Evolutionary conservation across 2,888 invertebrate genomes (phyloP).

Genomic region (Hesperia comma): DNA sequence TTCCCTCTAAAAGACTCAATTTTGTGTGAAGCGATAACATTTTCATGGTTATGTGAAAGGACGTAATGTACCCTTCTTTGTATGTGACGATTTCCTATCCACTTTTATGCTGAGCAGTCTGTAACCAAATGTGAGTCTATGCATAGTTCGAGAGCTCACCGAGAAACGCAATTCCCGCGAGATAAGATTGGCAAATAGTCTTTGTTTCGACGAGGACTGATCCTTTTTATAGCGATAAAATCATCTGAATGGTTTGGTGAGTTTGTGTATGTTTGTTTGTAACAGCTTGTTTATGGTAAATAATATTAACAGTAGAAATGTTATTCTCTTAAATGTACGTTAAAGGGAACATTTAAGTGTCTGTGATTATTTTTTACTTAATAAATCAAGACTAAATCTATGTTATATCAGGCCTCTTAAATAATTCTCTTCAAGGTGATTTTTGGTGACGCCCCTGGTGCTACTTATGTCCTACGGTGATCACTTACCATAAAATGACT

Average conservation of each 20-base stretch:
- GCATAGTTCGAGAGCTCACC: constrained; percentile 46
- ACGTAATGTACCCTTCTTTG: constrained; percentile 50
- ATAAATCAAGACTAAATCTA: too few species aligned
- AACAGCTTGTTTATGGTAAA: constrained; percentile 17
- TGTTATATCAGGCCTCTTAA: too few species aligned
- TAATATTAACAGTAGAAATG: background rate
- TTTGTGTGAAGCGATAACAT: constrained; percentile 64
- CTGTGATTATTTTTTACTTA: too few species aligned
- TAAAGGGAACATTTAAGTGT: too few species aligned
- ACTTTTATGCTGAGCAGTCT: constrained; percentile 43
- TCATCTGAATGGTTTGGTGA: constrained; percentile 6
- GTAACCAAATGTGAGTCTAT: constrained; percentile 51
- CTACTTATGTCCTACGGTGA: too few species aligned
- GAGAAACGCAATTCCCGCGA: constrained; percentile 29
- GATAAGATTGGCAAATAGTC: constrained; percentile 33
- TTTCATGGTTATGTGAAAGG: constrained; percentile 65
- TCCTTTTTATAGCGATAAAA: constrained; percentile 36
- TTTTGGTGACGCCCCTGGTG: too few species aligned
- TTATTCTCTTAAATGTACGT: background rate
- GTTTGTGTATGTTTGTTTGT: too few species aligned
- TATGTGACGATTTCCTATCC: constrained; percentile 52
- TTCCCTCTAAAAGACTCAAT: constrained; percentile 62
- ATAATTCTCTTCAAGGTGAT: too few species aligned
- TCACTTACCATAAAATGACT: too few species aligned
- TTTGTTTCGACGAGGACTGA: constrained; percentile 34